Evolutionary conservation across 2,888 invertebrate genomes (phyloP), one percentile per base, ranked within the genome.

Genomic region (Lasius fuliginosus): DNA sequence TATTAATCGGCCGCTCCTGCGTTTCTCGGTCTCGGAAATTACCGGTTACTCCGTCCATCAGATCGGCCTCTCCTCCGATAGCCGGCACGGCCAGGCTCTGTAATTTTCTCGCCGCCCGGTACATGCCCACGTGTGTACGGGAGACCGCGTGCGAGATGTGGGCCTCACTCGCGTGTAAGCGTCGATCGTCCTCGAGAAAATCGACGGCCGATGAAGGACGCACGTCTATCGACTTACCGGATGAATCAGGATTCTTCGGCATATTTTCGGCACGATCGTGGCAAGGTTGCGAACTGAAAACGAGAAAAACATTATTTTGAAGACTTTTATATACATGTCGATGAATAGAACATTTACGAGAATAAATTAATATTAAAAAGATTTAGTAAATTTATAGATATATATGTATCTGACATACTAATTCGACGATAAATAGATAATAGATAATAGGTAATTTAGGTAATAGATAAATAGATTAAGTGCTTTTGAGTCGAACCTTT

Each of bases 21-120:
- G 91, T 92, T 92, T 92, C 92, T 88, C 87, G 89, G 86, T 89
- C 90, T 87, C 88, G 86, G 83, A 93, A 93, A 93, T 93, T 91
- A 89, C 92, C 87, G 92, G 92, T 92, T 90, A 5, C 88, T 83
- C 86, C 87, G 49, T 86, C 33, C 89, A 74, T 18, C 71, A 36
- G 46, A 46, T 79, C 58, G 56, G 8, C 83, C 76, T 84, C 84
- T 53, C 87, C 87, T 76, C 86, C 89, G 92, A 92, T 92, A 93
- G 92, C 92, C 42, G 42, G 46, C 76, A 36, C 73, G 33, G 62
- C 64, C 84, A 67, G 69, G 84, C 89, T 92, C 93, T 94, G 93
- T 94, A 94, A 94, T 94, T 90, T 94, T 87, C 93, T 92, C 89
- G 91, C 94, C 94, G 94, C 92, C 87, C 91, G 83, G 82, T 89